Percentiles rank a stretch among this genome's conserved stretches.
These are phyloP conservation scores for Cinara cedri DNA, from an alignment of 2,888 invertebrate species.

Conservation along the genomic window DNA sequence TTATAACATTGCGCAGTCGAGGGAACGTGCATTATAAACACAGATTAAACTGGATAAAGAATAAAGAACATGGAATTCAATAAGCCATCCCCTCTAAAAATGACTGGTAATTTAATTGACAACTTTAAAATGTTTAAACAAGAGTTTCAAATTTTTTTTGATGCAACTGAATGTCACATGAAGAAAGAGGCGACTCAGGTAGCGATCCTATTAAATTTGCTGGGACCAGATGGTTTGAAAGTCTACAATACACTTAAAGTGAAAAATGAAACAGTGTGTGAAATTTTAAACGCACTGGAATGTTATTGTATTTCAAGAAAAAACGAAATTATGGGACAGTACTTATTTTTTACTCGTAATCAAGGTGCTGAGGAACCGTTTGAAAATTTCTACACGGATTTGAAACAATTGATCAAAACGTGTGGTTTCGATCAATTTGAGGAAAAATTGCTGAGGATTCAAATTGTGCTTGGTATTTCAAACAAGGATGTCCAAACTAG, in stretches of 20 bases:
- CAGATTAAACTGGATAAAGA: too few relatives aligned
- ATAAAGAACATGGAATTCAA: neutral
- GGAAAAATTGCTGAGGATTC: too few relatives aligned
- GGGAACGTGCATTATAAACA: too few relatives aligned
- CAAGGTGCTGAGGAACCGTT: slow-evolving; percentile 56
- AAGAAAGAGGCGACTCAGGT: neutral
- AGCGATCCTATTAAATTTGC: neutral
- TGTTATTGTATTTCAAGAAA: slow-evolving; percentile 55
- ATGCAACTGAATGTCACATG: too few relatives aligned
- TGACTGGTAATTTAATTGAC: too few relatives aligned
- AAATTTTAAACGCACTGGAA: slow-evolving; percentile 52
- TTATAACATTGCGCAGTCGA: too few relatives aligned
- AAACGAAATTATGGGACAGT: slow-evolving; percentile 57
- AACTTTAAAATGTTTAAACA: too few relatives aligned
- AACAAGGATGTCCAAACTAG: too few relatives aligned
- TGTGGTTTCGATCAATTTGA: too few relatives aligned
- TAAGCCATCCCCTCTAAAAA: neutral
- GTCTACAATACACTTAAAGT: slow-evolving; percentile 11
- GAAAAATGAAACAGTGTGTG: neutral
- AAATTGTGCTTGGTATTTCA: too few relatives aligned
- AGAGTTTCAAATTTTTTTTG: too few relatives aligned
- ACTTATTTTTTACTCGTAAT: slow-evolving; percentile 53
- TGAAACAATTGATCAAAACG: neutral
- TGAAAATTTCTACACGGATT: slow-evolving; percentile 56
- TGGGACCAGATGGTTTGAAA: slow-evolving; percentile 12